Evolutionary conservation across 2,888 invertebrate species (phyloP), one percentile per base, ranked within the genome.

Genomic region (Punctoribates punctum): DNA sequence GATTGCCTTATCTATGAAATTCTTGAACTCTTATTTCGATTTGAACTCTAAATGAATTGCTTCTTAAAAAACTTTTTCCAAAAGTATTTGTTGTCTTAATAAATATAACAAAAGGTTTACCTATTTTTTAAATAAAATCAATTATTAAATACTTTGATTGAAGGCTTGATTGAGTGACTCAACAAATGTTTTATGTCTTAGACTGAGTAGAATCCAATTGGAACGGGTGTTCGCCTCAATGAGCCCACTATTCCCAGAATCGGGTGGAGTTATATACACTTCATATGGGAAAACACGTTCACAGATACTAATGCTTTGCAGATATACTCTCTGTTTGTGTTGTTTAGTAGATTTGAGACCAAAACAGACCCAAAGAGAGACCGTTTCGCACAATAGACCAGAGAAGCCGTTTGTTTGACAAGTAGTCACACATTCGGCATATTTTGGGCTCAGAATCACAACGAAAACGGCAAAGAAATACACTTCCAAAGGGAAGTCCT

Each of bases 241-340:
- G 27, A 25, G 15, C 27, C 27, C 0, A 60, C 60, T 42, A 42
- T 42, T 13, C 8, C 8, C 13, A 42, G 1, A 60, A 27, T 60
- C 15, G 60, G 60, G 60, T 60, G 60, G 60, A 60, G 60, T 60
- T 34, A 3, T 34, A 60, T 60, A 60, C 27, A 60, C 60, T 60
- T 60, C 60, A 60, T 60, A 60, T 60, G 60, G 60, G 60, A 60
- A 60, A 60, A 60, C 60, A 60, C 60, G 60, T 60, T 25, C 60
- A 60, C 17, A 27, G 20, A 42, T 42, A 42, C 42, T 42, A 42
- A 42, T 42, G 13, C 42, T 42, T 1, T 9, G 42, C 42, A 42
- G 13, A 42, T 9, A 42, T 42, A 60, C 60, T 60, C 51, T 27
- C n/a, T 60, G 60, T 60, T 60, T 60, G 60, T 60, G 25, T 60